Percentiles rank a stretch among this genome's conserved stretches.
phyloP scores from a whole-genome alignment of 1,140 invertebrate genomes.

The Geopemphigus sp. region DNA sequence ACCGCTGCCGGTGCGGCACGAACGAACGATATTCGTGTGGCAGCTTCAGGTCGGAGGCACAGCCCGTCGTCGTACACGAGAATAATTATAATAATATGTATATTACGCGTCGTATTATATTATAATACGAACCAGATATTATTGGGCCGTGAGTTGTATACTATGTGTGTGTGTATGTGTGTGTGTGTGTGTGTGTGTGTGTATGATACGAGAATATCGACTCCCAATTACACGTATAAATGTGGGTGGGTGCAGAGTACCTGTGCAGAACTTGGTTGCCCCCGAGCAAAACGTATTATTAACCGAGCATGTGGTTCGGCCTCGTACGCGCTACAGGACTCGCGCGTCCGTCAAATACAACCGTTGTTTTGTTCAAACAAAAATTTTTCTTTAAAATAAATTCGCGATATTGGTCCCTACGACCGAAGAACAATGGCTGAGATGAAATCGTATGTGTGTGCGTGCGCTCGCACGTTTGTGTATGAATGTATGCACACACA shows the following conservation, averaged over 20 bases:
- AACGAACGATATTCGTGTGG: slow-evolving; percentile 14
- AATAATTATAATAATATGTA: slow-evolving; percentile 32
- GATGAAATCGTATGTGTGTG: neutral
- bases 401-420: too few relatives aligned
- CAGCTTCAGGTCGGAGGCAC: neutral
- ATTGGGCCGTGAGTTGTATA: too few relatives aligned
- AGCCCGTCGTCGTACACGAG: neutral
- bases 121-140: neutral
- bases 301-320: too few relatives aligned
- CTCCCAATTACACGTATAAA: neutral
- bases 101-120: neutral
- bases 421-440: neutral
- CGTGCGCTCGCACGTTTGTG: too few relatives aligned
- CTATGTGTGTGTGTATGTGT: too few relatives aligned
- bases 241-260: neutral
- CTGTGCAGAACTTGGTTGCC: neutral
- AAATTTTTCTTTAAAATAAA: too few relatives aligned
- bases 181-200: too few relatives aligned
- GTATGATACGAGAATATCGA: too few relatives aligned
- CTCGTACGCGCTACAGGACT: slow-evolving; percentile 1
- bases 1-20: neutral
- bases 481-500: too few relatives aligned
- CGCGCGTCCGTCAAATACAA: neutral
- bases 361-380: too few relatives aligned
- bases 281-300: neutral